phyloP scores from a whole-genome alignment of 2,888 invertebrate species.

The Thereva nobilitata region DNA sequence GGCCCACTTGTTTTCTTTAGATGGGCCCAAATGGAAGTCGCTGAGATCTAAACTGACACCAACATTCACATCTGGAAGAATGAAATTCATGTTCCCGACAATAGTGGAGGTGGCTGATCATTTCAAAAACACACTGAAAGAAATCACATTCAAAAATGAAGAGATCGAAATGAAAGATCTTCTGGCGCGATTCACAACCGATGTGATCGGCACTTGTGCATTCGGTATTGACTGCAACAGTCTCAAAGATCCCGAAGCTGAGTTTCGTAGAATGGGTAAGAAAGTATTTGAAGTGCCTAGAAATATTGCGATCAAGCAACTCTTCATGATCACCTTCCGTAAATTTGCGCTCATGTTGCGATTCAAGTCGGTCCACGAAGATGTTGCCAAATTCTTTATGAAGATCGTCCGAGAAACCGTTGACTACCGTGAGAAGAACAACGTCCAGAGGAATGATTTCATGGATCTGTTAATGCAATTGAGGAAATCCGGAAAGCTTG shows the following conservation, averaged over 20 bases:
- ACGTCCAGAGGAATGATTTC: slow-evolving; percentile 37
- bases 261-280: slow-evolving; percentile 46
- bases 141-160: slow-evolving; percentile 17
- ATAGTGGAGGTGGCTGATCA: slow-evolving; percentile 46
- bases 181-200: slow-evolving; percentile 55
- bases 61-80: slow-evolving; percentile 57
- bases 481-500: not conserved
- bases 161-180: slow-evolving; percentile 52
- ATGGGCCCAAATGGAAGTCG: slow-evolving; percentile 55
- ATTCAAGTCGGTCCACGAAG: slow-evolving; percentile 24
- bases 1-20: slow-evolving; percentile 47
- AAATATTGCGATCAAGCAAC: slow-evolving; percentile 4
- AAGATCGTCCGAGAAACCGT: slow-evolving; percentile 37
- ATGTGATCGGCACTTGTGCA: slow-evolving; percentile 56
- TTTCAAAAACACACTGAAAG: slow-evolving; percentile 42
- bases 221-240: slow-evolving; percentile 55
- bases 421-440: slow-evolving; percentile 35
- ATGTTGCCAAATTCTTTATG: slow-evolving; percentile 37
- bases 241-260: slow-evolving; percentile 48
- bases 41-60: slow-evolving; percentile 54
- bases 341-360: slow-evolving; percentile 20
- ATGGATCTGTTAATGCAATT: slow-evolving; percentile 38
- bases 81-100: slow-evolving; percentile 54
- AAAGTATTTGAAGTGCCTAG: slow-evolving; percentile 36
- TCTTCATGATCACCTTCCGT: slow-evolving; percentile 26